Percentiles rank a stretch among this genome's conserved stretches.
phyloP scores from a whole-genome alignment of 2,797 vertebrate species.

The Pantherophis alleghaniensis region DNA sequence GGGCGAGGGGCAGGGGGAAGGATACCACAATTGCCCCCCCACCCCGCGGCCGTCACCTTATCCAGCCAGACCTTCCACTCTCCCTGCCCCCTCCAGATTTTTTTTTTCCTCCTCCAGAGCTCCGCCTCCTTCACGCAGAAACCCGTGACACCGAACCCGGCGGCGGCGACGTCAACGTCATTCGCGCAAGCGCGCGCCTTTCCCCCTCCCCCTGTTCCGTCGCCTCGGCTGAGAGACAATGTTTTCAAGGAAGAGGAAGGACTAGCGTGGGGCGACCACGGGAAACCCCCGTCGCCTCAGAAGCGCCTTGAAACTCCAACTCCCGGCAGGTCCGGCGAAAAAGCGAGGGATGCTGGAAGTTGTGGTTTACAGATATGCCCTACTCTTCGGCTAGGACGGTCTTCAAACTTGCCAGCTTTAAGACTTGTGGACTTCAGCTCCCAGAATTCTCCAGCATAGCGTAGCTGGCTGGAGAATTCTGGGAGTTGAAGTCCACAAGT shows the following conservation, averaged over 20 bases:
- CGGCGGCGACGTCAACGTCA: not conserved
- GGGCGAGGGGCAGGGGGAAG: not conserved
- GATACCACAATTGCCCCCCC: not conserved
- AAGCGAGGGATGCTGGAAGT: not conserved
- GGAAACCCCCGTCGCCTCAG: not conserved
- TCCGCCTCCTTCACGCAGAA: constrained; percentile 46
- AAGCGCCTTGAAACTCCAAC: not conserved
- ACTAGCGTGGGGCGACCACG: not conserved
- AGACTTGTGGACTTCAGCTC: no score
- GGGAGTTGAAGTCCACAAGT: no score
- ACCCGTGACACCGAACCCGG: constrained; percentile 32
- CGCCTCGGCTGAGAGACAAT: not conserved
- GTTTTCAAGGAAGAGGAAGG: not conserved
- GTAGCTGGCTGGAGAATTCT: no score
- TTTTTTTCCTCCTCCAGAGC: constrained; percentile 7
- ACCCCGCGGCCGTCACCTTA: constrained; percentile 14
- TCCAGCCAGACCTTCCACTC: not conserved
- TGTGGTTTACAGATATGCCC: not conserved
- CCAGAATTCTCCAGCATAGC: no score
- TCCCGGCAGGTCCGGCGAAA: not conserved
- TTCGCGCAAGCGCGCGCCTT: not conserved
- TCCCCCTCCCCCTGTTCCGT: not conserved
- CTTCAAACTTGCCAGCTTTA: no score
- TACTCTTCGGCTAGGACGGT: not conserved
- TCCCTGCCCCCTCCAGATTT: not conserved